Percentiles rank a stretch among this genome's conserved stretches.
Evolutionary conservation across 2,797 vertebrate species (phyloP).

Genomic region (Neosalanx taihuensis): DNA sequence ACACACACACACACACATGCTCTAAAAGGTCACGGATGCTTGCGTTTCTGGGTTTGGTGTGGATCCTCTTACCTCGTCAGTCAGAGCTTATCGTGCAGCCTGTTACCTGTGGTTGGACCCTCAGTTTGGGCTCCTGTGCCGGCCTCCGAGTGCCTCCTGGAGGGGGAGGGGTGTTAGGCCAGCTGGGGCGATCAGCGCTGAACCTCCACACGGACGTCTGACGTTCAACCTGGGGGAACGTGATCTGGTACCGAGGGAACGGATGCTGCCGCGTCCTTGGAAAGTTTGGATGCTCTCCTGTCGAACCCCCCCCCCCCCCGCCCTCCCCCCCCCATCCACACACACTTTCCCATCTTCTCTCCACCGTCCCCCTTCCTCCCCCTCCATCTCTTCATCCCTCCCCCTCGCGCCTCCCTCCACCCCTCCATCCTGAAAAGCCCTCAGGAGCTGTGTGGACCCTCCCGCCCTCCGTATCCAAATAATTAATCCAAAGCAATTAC

Average conservation of each 20-base stretch:
- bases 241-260: background rate
- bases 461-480: slow-evolving; percentile 77
- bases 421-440: slow-evolving; percentile 3
- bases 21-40: slow-evolving; percentile 51
- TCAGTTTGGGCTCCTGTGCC: background rate
- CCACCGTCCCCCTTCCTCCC: background rate
- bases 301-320: background rate
- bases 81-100: background rate
- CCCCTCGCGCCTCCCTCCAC: background rate
- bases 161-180: background rate
- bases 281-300: background rate
- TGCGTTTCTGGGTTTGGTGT: slow-evolving; percentile 48
- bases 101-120: background rate
- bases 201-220: background rate
- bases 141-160: background rate
- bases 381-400: background rate
- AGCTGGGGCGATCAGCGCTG: background rate
- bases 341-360: background rate
- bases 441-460: slow-evolving; percentile 72
- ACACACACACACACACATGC: slow-evolving; percentile 37
- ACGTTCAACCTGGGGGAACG: background rate
- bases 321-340: background rate
- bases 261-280: background rate
- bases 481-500: slow-evolving; percentile 87
- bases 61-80: slow-evolving; percentile 11